phyloP scores from a whole-genome alignment of 2,113 vertebrate genomes.

The Hippocampus mohnikei region DNA sequence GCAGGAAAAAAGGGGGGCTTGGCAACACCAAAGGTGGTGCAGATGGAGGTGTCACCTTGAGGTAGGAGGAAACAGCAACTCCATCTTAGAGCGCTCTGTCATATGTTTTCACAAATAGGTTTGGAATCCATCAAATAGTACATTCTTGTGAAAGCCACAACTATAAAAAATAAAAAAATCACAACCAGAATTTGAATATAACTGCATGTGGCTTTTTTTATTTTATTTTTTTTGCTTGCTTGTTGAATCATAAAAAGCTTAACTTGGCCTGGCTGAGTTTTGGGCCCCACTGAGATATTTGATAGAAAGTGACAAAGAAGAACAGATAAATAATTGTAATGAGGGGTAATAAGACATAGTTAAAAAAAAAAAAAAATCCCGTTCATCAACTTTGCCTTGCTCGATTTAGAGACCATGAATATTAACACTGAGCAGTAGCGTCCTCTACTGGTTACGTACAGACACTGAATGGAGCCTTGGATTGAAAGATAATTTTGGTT shows the following conservation, averaged over 20 bases:
- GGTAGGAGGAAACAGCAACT: conserved; percentile 24
- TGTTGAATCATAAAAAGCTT: background rate
- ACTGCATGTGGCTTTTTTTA: background rate
- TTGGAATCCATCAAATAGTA: background rate
- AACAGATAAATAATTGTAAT: background rate
- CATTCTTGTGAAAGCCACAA: background rate
- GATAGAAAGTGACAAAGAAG: background rate
- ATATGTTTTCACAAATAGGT: conserved; percentile 16
- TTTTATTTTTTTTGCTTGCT: background rate
- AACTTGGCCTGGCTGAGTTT: background rate
- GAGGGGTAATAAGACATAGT: background rate
- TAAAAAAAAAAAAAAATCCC: background rate
- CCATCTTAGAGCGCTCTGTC: conserved; percentile 47
- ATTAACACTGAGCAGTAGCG: conserved; percentile 41
- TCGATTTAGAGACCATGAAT: background rate
- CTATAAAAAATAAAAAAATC: background rate
- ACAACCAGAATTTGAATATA: background rate
- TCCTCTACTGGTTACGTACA: conserved; percentile 45
- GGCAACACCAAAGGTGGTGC: conserved; percentile 50
- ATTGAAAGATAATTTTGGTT: background rate
- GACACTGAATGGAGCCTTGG: background rate
- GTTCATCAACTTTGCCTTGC: background rate
- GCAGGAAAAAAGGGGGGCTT: conserved; percentile 36
- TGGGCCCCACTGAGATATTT: background rate
- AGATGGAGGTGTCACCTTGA: conserved; percentile 73